A percentile compares a stretch with the other conserved stretches of the same genome.
phyloP scores from a whole-genome alignment of 2,113 vertebrate genomes.

The Nothoprocta pentlandii region DNA sequence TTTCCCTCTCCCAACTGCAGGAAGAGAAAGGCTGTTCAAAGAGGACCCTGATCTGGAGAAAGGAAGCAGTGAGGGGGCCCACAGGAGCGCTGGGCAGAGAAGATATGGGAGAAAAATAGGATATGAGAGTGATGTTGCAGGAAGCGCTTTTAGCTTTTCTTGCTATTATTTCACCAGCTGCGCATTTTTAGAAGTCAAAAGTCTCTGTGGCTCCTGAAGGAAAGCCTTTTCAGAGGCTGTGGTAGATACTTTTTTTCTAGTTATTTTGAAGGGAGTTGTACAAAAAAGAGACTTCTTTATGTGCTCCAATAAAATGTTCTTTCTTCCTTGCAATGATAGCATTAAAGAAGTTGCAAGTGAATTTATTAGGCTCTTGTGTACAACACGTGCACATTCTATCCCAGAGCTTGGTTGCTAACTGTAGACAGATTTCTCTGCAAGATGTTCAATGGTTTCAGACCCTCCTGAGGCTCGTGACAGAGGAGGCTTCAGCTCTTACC shows the following conservation, averaged over 20 bases:
- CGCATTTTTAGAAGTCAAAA: not conserved
- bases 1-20: not conserved
- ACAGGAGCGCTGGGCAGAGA: not conserved
- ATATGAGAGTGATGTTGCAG: not conserved
- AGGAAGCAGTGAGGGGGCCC: not conserved
- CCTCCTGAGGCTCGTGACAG: not conserved
- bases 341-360: not conserved
- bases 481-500: not conserved
- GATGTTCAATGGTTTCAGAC: not conserved
- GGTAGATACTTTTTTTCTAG: not conserved
- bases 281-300: not conserved
- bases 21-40: not conserved
- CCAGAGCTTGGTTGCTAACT: not conserved
- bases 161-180: too few relatives aligned
- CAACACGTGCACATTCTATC: rapidly evolving
- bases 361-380: not conserved
- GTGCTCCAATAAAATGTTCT: not conserved
- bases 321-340: not conserved
- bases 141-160: not conserved
- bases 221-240: not conserved
- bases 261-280: not conserved
- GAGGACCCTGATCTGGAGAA: not conserved
- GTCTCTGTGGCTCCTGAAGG: not conserved
- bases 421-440: not conserved
- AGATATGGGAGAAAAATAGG: not conserved